phyloP scores from a whole-genome alignment of 2,888 invertebrate species.

The Nemapogon koenigi region DNA sequence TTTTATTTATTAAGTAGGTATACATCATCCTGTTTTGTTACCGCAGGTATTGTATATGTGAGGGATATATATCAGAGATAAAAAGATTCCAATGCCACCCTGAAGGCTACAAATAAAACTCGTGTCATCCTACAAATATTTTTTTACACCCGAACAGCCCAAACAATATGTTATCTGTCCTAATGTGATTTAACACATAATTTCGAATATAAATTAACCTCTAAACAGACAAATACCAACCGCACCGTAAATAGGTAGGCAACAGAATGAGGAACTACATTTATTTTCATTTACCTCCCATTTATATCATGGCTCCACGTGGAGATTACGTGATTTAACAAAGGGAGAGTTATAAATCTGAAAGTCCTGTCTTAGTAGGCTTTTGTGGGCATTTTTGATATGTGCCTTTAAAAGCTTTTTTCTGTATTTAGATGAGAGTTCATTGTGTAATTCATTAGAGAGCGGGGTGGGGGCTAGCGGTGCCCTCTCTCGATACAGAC shows the following conservation, averaged over 20 bases:
- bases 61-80: conserved; percentile 1
- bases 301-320: conserved; percentile 61
- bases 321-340: conserved; percentile 65
- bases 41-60: background rate
- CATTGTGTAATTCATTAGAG: conserved; percentile 66
- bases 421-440: conserved; percentile 66
- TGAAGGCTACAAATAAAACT: conserved; percentile 51
- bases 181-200: conserved; percentile 64
- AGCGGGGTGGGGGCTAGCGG: conserved; percentile 48
- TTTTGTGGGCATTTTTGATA: conserved; percentile 65
- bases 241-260: conserved; percentile 58
- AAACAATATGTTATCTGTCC: conserved; percentile 59
- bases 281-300: conserved; percentile 62
- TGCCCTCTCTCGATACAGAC: conserved; percentile 54
- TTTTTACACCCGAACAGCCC: conserved; percentile 44
- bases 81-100: conserved; percentile 45
- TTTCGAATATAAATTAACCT: conserved; percentile 56
- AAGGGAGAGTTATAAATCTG: conserved; percentile 60
- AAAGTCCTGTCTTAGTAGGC: conserved; percentile 62
- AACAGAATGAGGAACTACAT: conserved; percentile 63
- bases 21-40: background rate
- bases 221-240: conserved; percentile 51
- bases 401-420: conserved; percentile 67
- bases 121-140: conserved; percentile 49
- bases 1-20: conserved; percentile 3